Base-by-base conservation (phyloP, 2,113 vertebrate genomes). In the Labrus mixtus region DNA sequence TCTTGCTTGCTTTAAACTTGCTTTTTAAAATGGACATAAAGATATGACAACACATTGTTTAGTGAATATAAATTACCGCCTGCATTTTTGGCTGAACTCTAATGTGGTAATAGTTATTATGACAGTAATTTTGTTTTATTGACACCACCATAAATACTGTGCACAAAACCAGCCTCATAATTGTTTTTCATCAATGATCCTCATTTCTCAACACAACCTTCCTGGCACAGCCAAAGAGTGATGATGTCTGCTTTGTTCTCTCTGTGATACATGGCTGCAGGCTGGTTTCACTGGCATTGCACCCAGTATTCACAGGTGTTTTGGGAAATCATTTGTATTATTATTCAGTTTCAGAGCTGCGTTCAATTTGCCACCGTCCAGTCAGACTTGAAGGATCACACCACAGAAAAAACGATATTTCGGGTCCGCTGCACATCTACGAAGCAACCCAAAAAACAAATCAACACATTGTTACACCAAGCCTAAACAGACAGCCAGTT, bases 251-350 rank as follows among this genome's bases (percentile, higher is more conserved):
- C 72, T 83, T 74, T 86, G 74, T 59, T 88, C 48, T 74, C 70
- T 48, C 54, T 73, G 64, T 86, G 87, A 90, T 82, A 62, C 66
- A 88, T 79, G 77, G 79, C 83, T 72, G 53, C 37, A 76, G 63
- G 36, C 74, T 64, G 64, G 58, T 43, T 67, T 72, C 78, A 82
- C 41, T 77, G 70, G 77, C 68, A 41, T 48, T 39, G 43, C 57
- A 76, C 68, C 63, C 61, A 53, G 58, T 25, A 75, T 80, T 83
- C 88, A 81, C 73, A 86, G 82, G 85, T 88, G 87, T 81, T 91
- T 81, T 68, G 73, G 74, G 69, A 86, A 82, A 84, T 87, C 58
- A 75, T 80, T 71, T 79, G 61, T 78, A 68, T 81, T 79, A 43
- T 61, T 79, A 79, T 89, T 72, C 37, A 25, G 45, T 77, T 68